These are phyloP conservation scores for Epistrophe grossulariae DNA, from an alignment of 2,888 invertebrate species.

Conservation along the genomic window DNA sequence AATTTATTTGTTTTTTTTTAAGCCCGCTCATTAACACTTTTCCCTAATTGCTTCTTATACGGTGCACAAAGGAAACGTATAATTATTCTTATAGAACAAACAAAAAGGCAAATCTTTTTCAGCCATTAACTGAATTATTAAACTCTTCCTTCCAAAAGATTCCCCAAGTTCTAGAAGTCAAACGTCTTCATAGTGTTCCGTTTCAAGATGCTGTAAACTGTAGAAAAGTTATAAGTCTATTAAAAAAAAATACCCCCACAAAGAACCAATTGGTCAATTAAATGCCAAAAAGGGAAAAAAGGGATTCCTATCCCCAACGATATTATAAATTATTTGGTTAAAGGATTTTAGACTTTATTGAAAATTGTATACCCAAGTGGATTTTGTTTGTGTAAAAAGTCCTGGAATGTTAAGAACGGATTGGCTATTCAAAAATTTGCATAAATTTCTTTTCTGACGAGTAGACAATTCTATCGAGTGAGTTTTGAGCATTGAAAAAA, in stretches of 20 bases:
- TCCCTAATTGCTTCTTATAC: slow-evolving; percentile 14
- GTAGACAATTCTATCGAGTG: too few species aligned
- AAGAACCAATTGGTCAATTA: neutral
- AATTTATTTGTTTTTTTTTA: neutral
- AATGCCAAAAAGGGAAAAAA: neutral
- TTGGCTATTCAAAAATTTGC: slow-evolving; percentile 11
- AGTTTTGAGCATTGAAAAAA: neutral
- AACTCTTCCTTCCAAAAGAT: neutral
- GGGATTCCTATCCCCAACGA: neutral
- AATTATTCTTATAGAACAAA: neutral
- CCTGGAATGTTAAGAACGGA: neutral
- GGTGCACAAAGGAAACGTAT: neutral
- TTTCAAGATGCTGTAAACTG: neutral
- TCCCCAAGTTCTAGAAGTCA: neutral
- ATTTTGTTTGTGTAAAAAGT: neutral
- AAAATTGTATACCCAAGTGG: neutral
- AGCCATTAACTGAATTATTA: neutral
- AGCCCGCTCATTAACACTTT: slow-evolving; percentile 10
- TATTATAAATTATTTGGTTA: slow-evolving; percentile 1
- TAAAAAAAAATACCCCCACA: neutral
- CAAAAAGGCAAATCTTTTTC: neutral
- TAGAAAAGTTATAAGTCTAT: slow-evolving; percentile 13
- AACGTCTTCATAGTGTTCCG: neutral
- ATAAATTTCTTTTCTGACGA: neutral
- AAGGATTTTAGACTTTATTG: slow-evolving; percentile 5